Evolutionary conservation across 2,888 invertebrate genomes (phyloP), one percentile per base, ranked within the genome.

Genomic region (Cremastinae sp.): DNA sequence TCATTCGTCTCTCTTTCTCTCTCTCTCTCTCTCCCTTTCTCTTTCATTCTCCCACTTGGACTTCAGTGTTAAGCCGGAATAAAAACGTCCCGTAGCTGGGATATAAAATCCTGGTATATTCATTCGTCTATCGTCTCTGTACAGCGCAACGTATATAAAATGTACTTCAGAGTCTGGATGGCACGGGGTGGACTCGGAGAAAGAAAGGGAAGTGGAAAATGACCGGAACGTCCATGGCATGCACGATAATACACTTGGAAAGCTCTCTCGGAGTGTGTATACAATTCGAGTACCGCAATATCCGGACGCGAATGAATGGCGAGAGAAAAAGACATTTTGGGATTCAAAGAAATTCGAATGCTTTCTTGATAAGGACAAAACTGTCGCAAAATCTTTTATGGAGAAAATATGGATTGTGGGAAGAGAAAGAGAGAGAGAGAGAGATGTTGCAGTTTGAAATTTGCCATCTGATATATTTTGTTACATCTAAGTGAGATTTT

Each of bases 1-100:
- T 85, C 83, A 85, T 84, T 69, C 79, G 59, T 72, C 79, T 74
- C 80, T 83, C 80, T 62, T 41, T 22, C 14, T 41, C 53, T 66
- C 14, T 68, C 12, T 14, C 65, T 68, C 61, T 69, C 71, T 78
- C 59, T 47, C 59, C 49, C 35, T 14, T 28, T 35, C 61, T 61
- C 53, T 66, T n/a, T 68, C 12, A 10, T 61, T 68, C 61, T 69
- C 71, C 78, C 59, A 45, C 59, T 56, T 22, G 12, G 43, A 35
- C 45, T 35, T 58, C 70, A 64, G 76, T 35, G 35, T 28, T 61
- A 59, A 65, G 37, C 47, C 49, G 14, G 41, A 43, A 47, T 68
- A 59, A 64, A 56, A 64, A 65, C 62, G 64, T 74, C 69, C 76
- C 72, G 51, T 39, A 12, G 37, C 68, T 59, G 59, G 73, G 69